These are phyloP conservation scores for Salvator merianae DNA, from an alignment of 2,113 vertebrate genomes.

Conservation along the genomic window DNA sequence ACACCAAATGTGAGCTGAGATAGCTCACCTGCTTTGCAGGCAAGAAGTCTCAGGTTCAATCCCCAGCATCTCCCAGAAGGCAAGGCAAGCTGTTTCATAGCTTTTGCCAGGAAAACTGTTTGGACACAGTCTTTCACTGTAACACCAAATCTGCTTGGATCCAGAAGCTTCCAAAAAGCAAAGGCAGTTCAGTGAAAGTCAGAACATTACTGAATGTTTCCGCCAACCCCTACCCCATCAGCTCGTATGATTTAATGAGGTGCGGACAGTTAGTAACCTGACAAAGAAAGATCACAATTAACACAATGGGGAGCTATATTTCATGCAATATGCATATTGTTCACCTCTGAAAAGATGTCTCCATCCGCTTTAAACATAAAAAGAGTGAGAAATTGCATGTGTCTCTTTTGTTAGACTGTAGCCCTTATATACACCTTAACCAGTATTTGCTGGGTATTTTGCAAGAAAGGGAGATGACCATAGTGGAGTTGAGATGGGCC, in stretches of 20 bases:
- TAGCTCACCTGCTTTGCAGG: too few species aligned
- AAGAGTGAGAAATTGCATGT: background rate
- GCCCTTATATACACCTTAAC: background rate
- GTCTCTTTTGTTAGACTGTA: background rate
- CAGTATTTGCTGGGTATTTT: constrained; percentile 26
- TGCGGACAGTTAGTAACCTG: constrained; percentile 39
- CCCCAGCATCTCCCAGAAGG: too few species aligned
- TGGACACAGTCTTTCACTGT: too few species aligned
- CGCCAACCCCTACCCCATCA: background rate
- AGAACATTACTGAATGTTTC: constrained; percentile 11
- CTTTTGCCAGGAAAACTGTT: too few species aligned
- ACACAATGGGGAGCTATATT: constrained; percentile 63
- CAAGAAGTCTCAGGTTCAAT: too few species aligned
- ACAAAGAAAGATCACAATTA: constrained; percentile 59
- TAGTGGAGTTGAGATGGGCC: too few species aligned
- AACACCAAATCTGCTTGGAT: too few species aligned
- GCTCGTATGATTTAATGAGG: constrained; percentile 26
- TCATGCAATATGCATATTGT: constrained; percentile 72
- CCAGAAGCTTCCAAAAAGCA: too few species aligned
- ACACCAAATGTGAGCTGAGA: too few species aligned
- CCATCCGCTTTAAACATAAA: constrained; percentile 44
- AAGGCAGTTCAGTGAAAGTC: background rate
- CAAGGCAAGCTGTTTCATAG: too few species aligned
- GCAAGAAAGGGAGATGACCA: background rate
- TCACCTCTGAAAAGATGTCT: constrained; percentile 10